phyloP scores from a whole-genome alignment of 2,888 invertebrate genomes.

The Pristionchus arcanus region DNA sequence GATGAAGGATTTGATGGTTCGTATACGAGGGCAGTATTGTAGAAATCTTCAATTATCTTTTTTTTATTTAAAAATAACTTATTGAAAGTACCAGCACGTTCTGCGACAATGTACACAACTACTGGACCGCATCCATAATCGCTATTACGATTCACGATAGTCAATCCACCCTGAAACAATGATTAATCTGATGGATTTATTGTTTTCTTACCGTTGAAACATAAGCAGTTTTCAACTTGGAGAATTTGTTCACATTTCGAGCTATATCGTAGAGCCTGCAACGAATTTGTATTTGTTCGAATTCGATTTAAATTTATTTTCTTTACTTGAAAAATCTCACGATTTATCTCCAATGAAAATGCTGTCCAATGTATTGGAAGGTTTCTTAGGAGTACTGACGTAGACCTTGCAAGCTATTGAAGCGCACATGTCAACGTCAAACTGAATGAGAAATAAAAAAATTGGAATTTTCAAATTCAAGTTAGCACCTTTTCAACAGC shows the following conservation, averaged over 20 bases:
- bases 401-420: neutral
- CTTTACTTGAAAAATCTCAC: neutral
- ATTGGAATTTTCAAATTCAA: too few species aligned
- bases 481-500: neutral
- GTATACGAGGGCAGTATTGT: neutral
- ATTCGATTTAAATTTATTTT: too few species aligned
- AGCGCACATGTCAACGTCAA: neutral
- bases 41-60: neutral
- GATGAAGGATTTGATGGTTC: neutral
- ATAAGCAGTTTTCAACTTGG: neutral
- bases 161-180: neutral
- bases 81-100: neutral
- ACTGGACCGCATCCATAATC: neutral
- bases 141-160: neutral
- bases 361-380: neutral
- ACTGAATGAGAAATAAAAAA: neutral
- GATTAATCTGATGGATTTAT: neutral
- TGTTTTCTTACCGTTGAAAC: neutral
- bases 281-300: too few species aligned
- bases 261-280: neutral
- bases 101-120: neutral
- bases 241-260: neutral
- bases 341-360: conserved; percentile 4
- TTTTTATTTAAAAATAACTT: neutral
- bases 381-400: neutral